Base-by-base conservation (phyloP, 2,888 invertebrate genomes). In the Chrysolina haemoptera region DNA sequence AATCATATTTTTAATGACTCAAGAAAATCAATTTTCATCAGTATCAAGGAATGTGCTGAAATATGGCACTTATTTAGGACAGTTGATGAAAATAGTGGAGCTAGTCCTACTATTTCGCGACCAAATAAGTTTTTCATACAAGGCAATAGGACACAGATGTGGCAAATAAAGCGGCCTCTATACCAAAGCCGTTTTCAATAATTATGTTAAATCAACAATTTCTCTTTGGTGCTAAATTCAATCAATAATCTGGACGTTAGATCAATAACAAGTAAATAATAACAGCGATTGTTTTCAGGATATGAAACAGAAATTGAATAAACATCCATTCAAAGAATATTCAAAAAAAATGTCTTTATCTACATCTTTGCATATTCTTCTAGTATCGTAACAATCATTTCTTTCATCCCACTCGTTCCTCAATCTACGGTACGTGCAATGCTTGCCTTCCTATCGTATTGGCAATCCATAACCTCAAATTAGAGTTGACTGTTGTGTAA, bases 401-500 rank as follows among this genome's bases (percentile, higher is more conserved):
- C 12, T 6, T 55, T 59, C 59, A 11, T 10, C 22, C 22, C 35
- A 14, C 12, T 55, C 20, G 22, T 6, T 59, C 11, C 10, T 22
- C 10, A n/a, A 59, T 59, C 50, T 66, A 67, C 10, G 53, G 27
- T 53, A 18, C 16, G 3, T 55, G 40, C 46, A 76, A 46, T 9
- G 73, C 74, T 46, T 71, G 70, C 46, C 63, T 59, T n/a, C 89
- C 89, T 70, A 89, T 86, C 9, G 89, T 89, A 74, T 87, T 87
- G 73, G 83, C 80, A 46, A 89, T 87, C 90, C 90, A 90, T 53
- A 81, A 75, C 70, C 86, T 85, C 41, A 88, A 83, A 46, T 86
- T 84, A 11, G 81, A 76, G 66, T 87, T 87, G 4, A 90, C 82
- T 10, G 89, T 86, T 20, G 89, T 89, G 83, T 90, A 92, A 74